Percentiles rank a stretch among this genome's conserved stretches.
These are phyloP conservation scores for Alloscopus bannaensis DNA, from an alignment of 2,888 invertebrate species.

Conservation along the genomic window DNA sequence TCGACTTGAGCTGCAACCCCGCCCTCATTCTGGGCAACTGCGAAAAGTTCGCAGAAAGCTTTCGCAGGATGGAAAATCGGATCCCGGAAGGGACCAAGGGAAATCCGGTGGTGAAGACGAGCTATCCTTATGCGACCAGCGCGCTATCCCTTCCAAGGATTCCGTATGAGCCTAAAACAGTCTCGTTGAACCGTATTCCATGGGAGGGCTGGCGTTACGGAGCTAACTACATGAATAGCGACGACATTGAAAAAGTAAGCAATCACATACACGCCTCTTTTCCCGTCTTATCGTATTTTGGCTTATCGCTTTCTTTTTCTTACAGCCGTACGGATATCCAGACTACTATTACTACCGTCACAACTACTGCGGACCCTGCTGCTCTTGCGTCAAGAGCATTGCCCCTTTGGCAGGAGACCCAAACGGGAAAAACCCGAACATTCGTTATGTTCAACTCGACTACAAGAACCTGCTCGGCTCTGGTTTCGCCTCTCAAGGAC, in stretches of 20 bases:
- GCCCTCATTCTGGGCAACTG: conserved; percentile 18
- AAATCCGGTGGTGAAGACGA: conserved; percentile 12
- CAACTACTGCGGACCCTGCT: conserved; percentile 55
- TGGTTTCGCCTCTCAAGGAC: conserved; percentile 43
- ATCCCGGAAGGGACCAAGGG: conserved; percentile 36
- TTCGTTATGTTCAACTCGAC: conserved; percentile 50
- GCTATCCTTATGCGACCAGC: conserved; percentile 34
- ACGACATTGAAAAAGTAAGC: conserved; percentile 29
- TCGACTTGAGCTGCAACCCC: conserved; percentile 26
- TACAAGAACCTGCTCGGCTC: conserved; percentile 41
- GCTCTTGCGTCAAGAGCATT: conserved; percentile 38
- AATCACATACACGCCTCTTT: not conserved
- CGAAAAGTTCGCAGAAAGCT: conserved; percentile 30
- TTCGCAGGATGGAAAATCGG: not conserved
- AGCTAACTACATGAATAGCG: conserved; percentile 37
- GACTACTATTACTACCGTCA: conserved; percentile 51
- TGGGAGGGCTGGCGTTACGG: conserved; percentile 63
- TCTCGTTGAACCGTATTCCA: conserved; percentile 20
- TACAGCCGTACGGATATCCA: conserved; percentile 53
- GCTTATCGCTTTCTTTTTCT: no score
- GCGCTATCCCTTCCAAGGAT: conserved; percentile 26
- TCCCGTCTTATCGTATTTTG: not conserved
- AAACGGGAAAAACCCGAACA: conserved; percentile 54
- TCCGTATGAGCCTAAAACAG: conserved; percentile 33
- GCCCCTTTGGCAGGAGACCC: conserved; percentile 43